Evolutionary conservation across 2,888 invertebrate species (phyloP), one percentile per base, ranked within the genome.

Genomic region (Scaptomyza reducta): DNA sequence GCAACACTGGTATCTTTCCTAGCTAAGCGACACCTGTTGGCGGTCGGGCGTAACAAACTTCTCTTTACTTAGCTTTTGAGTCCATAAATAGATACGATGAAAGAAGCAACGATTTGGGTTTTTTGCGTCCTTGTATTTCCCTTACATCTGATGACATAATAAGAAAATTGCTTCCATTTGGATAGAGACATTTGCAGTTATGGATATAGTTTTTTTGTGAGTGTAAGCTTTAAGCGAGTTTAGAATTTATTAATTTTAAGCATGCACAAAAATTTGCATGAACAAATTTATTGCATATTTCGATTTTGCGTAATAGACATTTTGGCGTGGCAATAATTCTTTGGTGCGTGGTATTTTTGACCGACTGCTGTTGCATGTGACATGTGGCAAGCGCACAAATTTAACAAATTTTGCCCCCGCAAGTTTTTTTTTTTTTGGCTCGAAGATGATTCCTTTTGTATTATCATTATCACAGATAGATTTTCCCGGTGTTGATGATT

Each of bases 291-390:
- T 74, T 69, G 60, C 57, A 73, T 62, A 67, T 60, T 67, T 27
- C 16, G 58, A 16, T 67, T 70, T 47, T 54, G 58, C 68, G 60
- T 72, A 84, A 85, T 85, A 82, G 87, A 85, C 86, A 85, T 82
- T 76, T 68, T 82, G 66, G 58, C 70, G 56, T 70, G 63, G 62
- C 64, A 44, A 81, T 76, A 74, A 66, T 77, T 65, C 64, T 62
- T 54, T 59, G 45, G 50, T 58, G 25, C 47, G 33, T 50, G 54
- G 56, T 65, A 57, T 60, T 42, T 41, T 40, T 69, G 53, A 68
- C 59, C 55, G 60, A 71, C 88, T 80, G 33, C 14, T 38, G 38
- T 14, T 38, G 38, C 38, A 71, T 64, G 62, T 5, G 63, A 75
- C 78, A 83, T 77, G 78, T 71, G 87, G 85, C 75, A 85, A 58